Base-by-base conservation (phyloP, 1,140 invertebrate genomes). In the Drosophila parvula region DNA sequence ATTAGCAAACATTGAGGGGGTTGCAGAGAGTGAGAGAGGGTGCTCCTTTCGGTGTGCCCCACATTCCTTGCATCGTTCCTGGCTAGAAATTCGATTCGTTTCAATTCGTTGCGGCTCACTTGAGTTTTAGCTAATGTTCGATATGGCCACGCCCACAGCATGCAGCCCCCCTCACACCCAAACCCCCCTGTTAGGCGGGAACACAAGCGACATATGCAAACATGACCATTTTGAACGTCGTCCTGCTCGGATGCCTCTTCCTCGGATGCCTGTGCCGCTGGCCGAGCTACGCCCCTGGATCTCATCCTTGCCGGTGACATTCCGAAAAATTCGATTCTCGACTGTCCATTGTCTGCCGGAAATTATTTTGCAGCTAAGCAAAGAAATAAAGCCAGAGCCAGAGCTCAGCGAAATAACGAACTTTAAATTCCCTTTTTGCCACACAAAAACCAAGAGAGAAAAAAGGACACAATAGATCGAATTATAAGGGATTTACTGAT, bases 121-220 rank as follows among this genome's bases (percentile, higher is more conserved):
- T 88, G 83, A 89, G 84, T 88, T 89, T 88, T 84, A 89, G 83
- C 83, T 88, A 89, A 88, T 88, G 83, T 80, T 89, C 83, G 82
- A 89, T 89, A 80, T 88, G 83, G 38, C 83, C 83, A 88, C 83
- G 83, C 83, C 82, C 83, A 45, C 64, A 30, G 34, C 65, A 48
- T 36, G 30, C 43, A 27, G n/a, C 43, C 30, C n/a, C 10, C 12
- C 5, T 4, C 3, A 4, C 3, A n/a, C 18, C 5, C 36, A 0
- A 0, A 10, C 36, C 16, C n/a, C 55, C 11, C 30, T 5, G 38
- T 14, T 18, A 53, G 40, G 45, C 48, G 56, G 44, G 10, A 48
- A 53, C 51, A 74, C 47, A 47, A 43, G 71, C 79, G 65, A 88
- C 83, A 88, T 88, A 88, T 88, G 83, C 83, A 88, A 88, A 88